phyloP scores from a whole-genome alignment of 2,113 vertebrate species.

The Macrotus californicus region DNA sequence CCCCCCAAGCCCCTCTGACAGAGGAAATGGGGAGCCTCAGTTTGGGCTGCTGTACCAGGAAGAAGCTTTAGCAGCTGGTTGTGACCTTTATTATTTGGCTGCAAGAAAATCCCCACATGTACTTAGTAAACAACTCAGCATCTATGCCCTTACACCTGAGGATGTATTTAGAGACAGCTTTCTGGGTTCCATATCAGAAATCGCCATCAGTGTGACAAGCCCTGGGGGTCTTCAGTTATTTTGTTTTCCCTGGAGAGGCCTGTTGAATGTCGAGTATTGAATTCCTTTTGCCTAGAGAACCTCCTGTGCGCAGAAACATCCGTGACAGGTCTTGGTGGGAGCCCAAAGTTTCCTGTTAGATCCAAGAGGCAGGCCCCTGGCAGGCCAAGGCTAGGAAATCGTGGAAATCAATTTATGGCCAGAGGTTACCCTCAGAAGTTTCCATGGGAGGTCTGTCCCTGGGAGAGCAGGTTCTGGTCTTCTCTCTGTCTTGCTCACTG shows the following conservation, averaged over 20 bases:
- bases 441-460: not conserved
- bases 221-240: conserved; percentile 5
- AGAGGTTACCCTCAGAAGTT: not conserved
- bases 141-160: conserved; percentile 38
- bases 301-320: conserved; percentile 20
- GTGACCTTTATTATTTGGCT: conserved; percentile 65
- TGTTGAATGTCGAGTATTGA: conserved; percentile 6
- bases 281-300: not conserved
- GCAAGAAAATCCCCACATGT: conserved; percentile 38
- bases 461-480: not conserved
- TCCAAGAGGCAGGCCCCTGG: not conserved
- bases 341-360: not conserved
- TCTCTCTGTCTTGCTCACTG: not conserved
- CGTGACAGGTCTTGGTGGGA: not conserved
- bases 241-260: conserved; percentile 20
- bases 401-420: not conserved
- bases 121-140: conserved; percentile 60
- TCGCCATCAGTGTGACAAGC: conserved; percentile 29
- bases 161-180: conserved; percentile 47
- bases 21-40: not conserved
- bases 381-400: not conserved
- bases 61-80: conserved; percentile 43
- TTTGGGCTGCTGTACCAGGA: conserved; percentile 6
- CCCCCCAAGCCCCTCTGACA: not conserved
- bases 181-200: conserved; percentile 23